These are phyloP conservation scores for Phataginus tetradactyla DNA, from an alignment of 2,797 vertebrate genomes.

Conservation along the genomic window DNA sequence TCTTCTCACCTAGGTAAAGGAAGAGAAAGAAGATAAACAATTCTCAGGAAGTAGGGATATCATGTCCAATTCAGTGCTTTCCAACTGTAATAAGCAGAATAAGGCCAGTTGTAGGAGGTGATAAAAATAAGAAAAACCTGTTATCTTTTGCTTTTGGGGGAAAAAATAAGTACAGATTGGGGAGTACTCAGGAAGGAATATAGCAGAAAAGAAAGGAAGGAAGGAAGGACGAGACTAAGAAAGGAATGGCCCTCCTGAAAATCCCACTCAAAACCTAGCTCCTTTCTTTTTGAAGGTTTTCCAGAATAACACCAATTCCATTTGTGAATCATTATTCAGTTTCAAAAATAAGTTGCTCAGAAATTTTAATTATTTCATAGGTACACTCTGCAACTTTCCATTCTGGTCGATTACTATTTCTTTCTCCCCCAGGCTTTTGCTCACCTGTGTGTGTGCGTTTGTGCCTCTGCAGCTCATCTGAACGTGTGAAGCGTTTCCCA, in stretches of 20 bases:
- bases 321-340: neutral
- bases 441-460: constrained; percentile 96
- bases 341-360: neutral
- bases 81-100: neutral
- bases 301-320: constrained; percentile 21
- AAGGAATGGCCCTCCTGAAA: neutral
- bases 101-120: neutral
- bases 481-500: constrained; percentile 96
- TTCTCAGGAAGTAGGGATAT: neutral
- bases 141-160: neutral
- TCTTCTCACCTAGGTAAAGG: constrained; percentile 92
- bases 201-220: neutral
- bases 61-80: neutral
- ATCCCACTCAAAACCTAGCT: neutral
- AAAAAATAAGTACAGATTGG: neutral
- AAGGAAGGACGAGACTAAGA: neutral
- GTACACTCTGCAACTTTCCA: neutral
- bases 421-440: neutral
- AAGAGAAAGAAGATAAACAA: constrained; percentile 18
- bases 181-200: neutral
- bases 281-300: constrained; percentile 39
- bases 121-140: constrained; percentile 23
- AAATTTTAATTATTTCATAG: constrained; percentile 11
- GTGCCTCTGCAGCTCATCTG: constrained; percentile 96
- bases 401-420: neutral